Evolutionary conservation across 2,797 vertebrate species (phyloP).

Genomic region (Platalea minor): DNA sequence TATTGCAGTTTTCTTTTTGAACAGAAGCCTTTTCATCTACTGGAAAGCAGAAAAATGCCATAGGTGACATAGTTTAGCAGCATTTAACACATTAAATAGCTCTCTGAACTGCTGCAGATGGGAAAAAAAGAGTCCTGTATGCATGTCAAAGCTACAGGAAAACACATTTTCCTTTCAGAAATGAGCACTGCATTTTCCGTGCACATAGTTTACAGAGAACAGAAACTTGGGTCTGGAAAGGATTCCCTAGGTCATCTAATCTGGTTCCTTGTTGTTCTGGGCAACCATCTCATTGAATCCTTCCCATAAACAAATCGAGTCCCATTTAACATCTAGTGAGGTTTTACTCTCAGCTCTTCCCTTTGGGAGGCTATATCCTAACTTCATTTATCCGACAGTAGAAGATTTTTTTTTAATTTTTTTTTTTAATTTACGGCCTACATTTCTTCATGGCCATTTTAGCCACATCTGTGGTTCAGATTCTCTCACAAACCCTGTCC

Average conservation of each 20-base stretch:
- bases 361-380: neutral
- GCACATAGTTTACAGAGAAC: neutral
- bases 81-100: slow-evolving; percentile 40
- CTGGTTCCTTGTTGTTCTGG: neutral
- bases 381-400: neutral
- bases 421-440: neutral
- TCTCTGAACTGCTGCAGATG: slow-evolving; percentile 43
- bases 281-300: neutral
- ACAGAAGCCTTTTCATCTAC: slow-evolving; percentile 60
- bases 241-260: neutral
- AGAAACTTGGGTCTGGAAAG: neutral
- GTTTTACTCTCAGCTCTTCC: neutral
- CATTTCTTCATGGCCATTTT: neutral
- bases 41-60: slow-evolving; percentile 58
- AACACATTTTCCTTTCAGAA: slow-evolving; percentile 17
- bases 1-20: slow-evolving; percentile 57
- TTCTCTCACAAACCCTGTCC: neutral
- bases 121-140: neutral
- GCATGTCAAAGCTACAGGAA: neutral
- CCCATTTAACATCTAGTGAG: neutral
- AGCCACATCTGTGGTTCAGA: neutral
- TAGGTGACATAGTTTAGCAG: slow-evolving; percentile 58
- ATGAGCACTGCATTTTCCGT: neutral
- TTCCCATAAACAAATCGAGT: neutral
- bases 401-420: neutral